Conservation (phyloP, 2,797 vertebrate genomes). For the Melanotaenia trifasciata region DNA sequence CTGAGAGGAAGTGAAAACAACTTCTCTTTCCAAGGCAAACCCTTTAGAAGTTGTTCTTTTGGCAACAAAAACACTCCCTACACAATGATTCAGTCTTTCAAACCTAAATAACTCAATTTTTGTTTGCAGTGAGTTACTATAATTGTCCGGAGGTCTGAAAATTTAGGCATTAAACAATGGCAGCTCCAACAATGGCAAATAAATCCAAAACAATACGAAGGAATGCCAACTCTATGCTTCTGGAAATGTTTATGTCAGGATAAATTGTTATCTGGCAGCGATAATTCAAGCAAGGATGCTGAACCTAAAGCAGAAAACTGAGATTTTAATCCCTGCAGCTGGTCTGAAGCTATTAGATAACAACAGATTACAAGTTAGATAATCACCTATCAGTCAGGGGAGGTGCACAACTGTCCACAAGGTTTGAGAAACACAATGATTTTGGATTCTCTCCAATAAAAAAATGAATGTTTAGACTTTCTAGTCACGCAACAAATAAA, state of each 20-base stretch:
- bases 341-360: slow-evolving; percentile 51
- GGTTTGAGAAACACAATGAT: slow-evolving; percentile 18
- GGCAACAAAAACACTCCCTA: slow-evolving; percentile 56
- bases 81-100: slow-evolving; percentile 33
- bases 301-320: slow-evolving; percentile 20
- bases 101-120: slow-evolving; percentile 44
- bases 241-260: slow-evolving; percentile 2
- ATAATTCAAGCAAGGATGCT: slow-evolving; percentile 18
- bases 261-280: background rate
- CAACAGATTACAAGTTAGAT: slow-evolving; percentile 51
- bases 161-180: slow-evolving; percentile 23
- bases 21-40: slow-evolving; percentile 67
- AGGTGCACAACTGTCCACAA: slow-evolving; percentile 26
- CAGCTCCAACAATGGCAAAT: slow-evolving; percentile 17
- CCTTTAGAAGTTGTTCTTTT: slow-evolving; percentile 57
- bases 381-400: slow-evolving; percentile 33
- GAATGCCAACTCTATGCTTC: background rate
- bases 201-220: slow-evolving; percentile 16
- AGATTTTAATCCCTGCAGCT: slow-evolving; percentile 42
- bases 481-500: background rate
- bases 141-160: slow-evolving; percentile 33
- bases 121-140: slow-evolving; percentile 45
- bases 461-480: background rate
- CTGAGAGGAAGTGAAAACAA: slow-evolving; percentile 72
- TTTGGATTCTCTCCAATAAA: background rate